Percentiles rank a stretch among this genome's conserved stretches.
Conservation (phyloP, 2,113 vertebrate species). For the Hypomesus transpacificus region DNA sequence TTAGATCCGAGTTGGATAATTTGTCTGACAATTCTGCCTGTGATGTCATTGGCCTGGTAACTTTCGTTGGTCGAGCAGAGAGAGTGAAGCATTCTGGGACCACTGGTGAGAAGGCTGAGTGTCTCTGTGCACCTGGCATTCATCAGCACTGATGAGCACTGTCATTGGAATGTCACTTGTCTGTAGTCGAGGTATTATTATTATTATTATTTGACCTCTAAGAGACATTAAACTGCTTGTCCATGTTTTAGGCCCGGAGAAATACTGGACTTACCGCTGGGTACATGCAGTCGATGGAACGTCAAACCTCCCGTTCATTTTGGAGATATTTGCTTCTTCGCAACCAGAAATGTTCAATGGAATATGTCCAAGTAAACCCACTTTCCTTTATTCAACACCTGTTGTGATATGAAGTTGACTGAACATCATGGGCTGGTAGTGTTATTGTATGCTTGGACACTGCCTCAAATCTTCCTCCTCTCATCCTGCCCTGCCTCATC, state of each 20-base stretch:
- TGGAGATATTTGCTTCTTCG: slow-evolving; percentile 90
- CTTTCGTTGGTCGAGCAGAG: slow-evolving; percentile 86
- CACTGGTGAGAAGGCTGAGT: slow-evolving; percentile 44
- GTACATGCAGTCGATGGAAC: slow-evolving; percentile 84
- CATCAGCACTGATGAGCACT: no score
- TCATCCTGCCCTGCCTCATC: not conserved
- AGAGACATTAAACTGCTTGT: not conserved
- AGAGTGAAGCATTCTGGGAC: slow-evolving; percentile 77
- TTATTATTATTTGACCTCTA: no score
- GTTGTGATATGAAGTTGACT: no score
- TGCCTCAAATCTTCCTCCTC: no score
- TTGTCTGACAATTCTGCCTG: slow-evolving; percentile 73
- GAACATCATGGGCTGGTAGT: no score
- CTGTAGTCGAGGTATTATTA: no score
- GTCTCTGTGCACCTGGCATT: no score
- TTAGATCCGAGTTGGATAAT: slow-evolving; percentile 78
- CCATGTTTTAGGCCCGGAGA: slow-evolving; percentile 72
- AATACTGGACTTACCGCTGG: slow-evolving; percentile 90
- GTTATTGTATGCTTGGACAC: no score
- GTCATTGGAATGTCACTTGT: no score
- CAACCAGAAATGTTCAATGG: slow-evolving; percentile 87
- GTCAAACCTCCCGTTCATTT: slow-evolving; percentile 78
- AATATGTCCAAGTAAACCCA: slow-evolving; percentile 81
- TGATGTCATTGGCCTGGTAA: slow-evolving; percentile 86
- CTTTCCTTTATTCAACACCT: not conserved